phyloP scores from a whole-genome alignment of 2,888 invertebrate genomes.

The Ariolimax columbianus region DNA sequence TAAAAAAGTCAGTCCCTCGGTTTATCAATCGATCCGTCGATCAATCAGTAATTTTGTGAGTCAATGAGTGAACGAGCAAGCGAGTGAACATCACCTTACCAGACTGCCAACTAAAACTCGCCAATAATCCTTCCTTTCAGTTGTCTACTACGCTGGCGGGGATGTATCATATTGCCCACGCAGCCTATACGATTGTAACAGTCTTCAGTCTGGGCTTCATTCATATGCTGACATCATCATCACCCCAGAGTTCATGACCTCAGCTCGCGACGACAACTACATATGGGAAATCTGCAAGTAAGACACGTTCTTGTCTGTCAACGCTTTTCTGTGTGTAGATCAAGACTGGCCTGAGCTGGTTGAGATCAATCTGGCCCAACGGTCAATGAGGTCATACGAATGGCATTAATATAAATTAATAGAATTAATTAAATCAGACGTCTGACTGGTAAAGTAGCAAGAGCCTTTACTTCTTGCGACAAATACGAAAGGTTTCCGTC shows the following conservation, averaged over 20 bases:
- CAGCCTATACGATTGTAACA: slow-evolving; percentile 53
- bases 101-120: background rate
- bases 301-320: slow-evolving; percentile 13
- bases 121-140: background rate
- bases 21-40: too few species aligned
- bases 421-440: too few species aligned
- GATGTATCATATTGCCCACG: slow-evolving; percentile 52
- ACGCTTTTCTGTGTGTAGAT: background rate
- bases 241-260: slow-evolving; percentile 52
- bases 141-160: slow-evolving; percentile 1
- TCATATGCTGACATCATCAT: slow-evolving; percentile 51
- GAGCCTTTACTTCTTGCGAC: too few species aligned
- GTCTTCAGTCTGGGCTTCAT: slow-evolving; percentile 47
- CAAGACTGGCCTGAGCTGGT: too few species aligned
- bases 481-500: too few species aligned
- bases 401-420: too few species aligned
- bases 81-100: too few species aligned
- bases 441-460: too few species aligned
- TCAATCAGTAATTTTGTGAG: background rate
- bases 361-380: too few species aligned
- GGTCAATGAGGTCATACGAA: too few species aligned
- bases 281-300: slow-evolving; percentile 52
- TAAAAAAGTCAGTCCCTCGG: too few species aligned
- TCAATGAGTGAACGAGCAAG: background rate
- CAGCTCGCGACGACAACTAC: slow-evolving; percentile 35